Base-by-base conservation (phyloP, 2,888 invertebrate genomes). In the Drosophila anomelani region DNA sequence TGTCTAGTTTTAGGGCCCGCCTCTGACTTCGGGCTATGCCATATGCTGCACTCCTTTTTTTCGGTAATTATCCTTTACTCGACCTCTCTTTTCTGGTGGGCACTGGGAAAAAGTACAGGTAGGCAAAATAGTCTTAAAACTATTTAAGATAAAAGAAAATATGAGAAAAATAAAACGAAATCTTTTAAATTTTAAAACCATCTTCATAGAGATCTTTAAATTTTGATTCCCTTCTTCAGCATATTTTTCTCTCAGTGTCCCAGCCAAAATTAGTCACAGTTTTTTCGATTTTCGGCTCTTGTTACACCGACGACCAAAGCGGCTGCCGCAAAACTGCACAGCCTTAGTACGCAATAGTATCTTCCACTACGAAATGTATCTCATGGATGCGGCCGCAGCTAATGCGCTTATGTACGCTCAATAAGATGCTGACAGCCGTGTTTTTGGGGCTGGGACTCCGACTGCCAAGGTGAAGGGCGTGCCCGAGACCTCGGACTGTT, bases 31-130 rank as follows among this genome's bases (percentile, higher is more conserved):
- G 61, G 49, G 71, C 74, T 74, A 66, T 76, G 70, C 82, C 90
- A 90, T 90, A 88, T 90, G 89, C 70, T 89, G 59, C 75, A 79
- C 78, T 85, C 80, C 15, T 53, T 55, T 77, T 84, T 73, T 75
- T 76, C 76, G 81, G 88, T 85, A 85, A 88, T 85, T 85, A 85
- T 85, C 88, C 88, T 87, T 85, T 76, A 72, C 81, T 73, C 66
- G 62, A 49, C 63, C 49, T 58, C 56, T 67, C 38, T 41, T 67
- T 39, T 44, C 26, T 29, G 46, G 46, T 29, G 32, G 47, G 17
- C 63, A 64, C 49, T 6, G 53, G 5, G 15, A 26, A 17, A 44
- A 61, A 41, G 1, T 56, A 17, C 1, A 12, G 4, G 17, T 38
- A 8, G 15, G 12, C 0, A 20, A 38, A n/a, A 26, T 0, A 17